These are phyloP conservation scores for Kryptopterus vitreolus DNA, from an alignment of 2,797 vertebrate genomes.

Conservation along the genomic window DNA sequence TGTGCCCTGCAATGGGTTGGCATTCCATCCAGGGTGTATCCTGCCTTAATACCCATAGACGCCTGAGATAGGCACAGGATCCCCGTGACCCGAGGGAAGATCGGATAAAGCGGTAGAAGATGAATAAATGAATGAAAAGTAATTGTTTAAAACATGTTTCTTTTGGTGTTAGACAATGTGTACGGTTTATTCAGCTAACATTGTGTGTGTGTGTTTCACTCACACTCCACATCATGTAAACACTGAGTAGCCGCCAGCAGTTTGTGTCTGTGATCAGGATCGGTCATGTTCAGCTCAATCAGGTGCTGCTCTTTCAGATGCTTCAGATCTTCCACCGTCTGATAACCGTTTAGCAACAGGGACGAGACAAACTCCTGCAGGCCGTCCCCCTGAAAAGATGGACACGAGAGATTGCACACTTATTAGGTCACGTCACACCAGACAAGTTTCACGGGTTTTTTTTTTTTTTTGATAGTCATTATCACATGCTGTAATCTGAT, in stretches of 20 bases:
- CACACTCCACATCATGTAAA: slow-evolving; percentile 80
- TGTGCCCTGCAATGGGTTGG: too few species aligned
- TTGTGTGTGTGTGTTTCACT: slow-evolving; percentile 63
- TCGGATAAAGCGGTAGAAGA: too few species aligned
- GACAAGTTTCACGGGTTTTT: not conserved
- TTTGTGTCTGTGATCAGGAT: slow-evolving; percentile 81
- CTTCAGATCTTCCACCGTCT: slow-evolving; percentile 85
- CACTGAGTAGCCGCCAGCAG: slow-evolving; percentile 80
- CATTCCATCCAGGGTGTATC: too few species aligned
- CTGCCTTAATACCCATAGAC: too few species aligned
- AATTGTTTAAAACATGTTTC: not conserved
- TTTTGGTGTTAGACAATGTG: not conserved
- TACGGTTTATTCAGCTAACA: not conserved
- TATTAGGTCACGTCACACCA: not conserved
- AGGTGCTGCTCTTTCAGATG: slow-evolving; percentile 84
- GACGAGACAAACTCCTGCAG: slow-evolving; percentile 80
- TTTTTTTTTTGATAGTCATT: not conserved
- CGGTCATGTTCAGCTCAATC: slow-evolving; percentile 82
- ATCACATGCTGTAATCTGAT: not conserved
- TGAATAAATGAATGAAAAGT: not conserved
- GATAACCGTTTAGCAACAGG: slow-evolving; percentile 84
- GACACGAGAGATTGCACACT: not conserved
- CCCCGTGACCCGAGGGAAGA: too few species aligned
- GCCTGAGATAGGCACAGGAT: too few species aligned
- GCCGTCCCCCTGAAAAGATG: not conserved